Base-by-base conservation (phyloP, 2,113 vertebrate species). In the Gymnorhina tibicen region DNA sequence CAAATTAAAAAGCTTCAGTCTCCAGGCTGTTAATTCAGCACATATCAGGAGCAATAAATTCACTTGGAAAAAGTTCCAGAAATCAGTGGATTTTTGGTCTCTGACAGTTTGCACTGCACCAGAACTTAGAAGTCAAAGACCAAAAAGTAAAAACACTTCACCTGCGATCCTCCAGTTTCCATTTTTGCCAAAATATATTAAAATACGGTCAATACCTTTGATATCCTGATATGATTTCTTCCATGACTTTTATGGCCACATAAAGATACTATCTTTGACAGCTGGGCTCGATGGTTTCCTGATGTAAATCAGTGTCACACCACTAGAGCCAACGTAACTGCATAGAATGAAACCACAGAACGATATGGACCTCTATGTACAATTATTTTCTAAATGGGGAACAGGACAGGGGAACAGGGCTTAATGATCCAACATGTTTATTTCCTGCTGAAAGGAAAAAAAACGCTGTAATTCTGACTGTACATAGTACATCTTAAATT, bases 401-500 rank as follows among this genome's bases (percentile, higher is more conserved):
- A 74, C 39, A 77, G 22, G 13, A 24, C 28, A 74, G 39, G 26
- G 47, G 26, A 76, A 52, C 52, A 84, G 76, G 32, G 44, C 24
- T 95, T 92, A 91, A 95, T 81, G 72, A 78, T 66, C 32, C 41
- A 93, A 81, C 37, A 78, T 47, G 30, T 81, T 92, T 86, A 64
- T 84, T 88, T 87, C 90, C 79, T 84, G 47, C 59, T 88, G 95
- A 50, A 37, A 47, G 33, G 41, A 37, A 87, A 60, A 60, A 49
- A 75, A 35, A n/a, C 5, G 5, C 33, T 70, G 83, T 86, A n/a
- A 89, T 87, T 95, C 47, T 86, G 62, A 73, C 35, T 60, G 55
- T 47, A 85, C 53, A 32, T 35, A 75, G 44, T 53, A 82, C 68
- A 72, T 63, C 89, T 72, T 92, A 83, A 93, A 97, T 97, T 94